phyloP scores from a whole-genome alignment of 53 echinoderm and acorn worm genomes.

The Astropecten irregularis region DNA sequence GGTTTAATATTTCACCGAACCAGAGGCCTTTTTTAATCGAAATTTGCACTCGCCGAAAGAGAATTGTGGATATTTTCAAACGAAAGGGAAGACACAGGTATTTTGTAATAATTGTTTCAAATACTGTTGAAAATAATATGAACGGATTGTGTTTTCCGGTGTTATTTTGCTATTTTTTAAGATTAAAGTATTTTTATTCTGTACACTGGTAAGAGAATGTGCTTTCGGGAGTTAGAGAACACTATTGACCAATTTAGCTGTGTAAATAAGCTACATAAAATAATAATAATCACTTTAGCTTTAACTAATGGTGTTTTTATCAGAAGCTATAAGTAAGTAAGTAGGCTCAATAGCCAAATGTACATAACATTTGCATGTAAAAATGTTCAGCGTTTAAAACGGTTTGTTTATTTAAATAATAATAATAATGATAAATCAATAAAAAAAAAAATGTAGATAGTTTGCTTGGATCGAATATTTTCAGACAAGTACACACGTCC shows the following conservation, averaged over 20 bases:
- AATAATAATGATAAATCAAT: too few relatives aligned
- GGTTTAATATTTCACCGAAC: background rate
- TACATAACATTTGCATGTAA: constrained; percentile 60
- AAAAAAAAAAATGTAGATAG: background rate
- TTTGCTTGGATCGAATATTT: constrained; percentile 11
- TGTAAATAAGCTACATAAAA: constrained; percentile 56
- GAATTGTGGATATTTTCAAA: constrained; percentile 34
- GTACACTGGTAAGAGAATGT: constrained; percentile 43
- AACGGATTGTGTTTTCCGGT: constrained; percentile 27
- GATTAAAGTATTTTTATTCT: constrained; percentile 59
- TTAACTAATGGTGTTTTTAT: background rate
- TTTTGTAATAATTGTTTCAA: constrained; percentile 32
- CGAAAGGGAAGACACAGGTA: background rate
- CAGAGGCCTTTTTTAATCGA: constrained; percentile 23
- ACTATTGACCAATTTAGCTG: background rate
- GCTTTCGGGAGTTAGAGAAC: constrained; percentile 34
- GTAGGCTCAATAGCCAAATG: constrained; percentile 33
- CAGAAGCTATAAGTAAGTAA: too few relatives aligned
- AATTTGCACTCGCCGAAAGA: constrained; percentile 14
- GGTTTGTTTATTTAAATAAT: constrained; percentile 31
- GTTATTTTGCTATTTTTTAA: constrained; percentile 43
- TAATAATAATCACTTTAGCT: constrained; percentile 17
- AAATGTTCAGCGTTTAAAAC: constrained; percentile 48
- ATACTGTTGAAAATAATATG: constrained; percentile 36
- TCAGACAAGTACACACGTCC: background rate